These are phyloP conservation scores for Eubasilissa regina DNA, from an alignment of 1,140 invertebrate species.

Conservation along the genomic window DNA sequence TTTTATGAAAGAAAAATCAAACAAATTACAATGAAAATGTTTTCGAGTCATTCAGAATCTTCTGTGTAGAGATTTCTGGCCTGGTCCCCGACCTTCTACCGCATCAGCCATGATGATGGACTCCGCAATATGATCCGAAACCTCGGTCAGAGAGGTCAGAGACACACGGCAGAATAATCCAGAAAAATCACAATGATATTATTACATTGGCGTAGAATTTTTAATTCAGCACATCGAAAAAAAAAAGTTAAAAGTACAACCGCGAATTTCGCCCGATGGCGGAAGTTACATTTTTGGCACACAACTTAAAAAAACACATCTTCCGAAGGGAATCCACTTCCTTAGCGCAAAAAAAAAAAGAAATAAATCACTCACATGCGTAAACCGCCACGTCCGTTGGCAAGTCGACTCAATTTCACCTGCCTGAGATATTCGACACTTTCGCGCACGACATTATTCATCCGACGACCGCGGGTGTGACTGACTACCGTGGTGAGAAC, in stretches of 20 bases:
- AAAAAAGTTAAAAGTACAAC: background rate
- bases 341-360: background rate
- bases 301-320: background rate
- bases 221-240: background rate
- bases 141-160: too few species aligned
- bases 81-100: too few species aligned
- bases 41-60: too few species aligned
- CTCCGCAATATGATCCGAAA: too few species aligned
- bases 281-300: background rate
- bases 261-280: background rate
- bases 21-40: too few species aligned
- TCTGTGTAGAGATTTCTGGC: too few species aligned
- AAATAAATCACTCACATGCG: conserved; percentile 42
- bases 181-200: too few species aligned
- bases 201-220: too few species aligned
- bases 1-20: too few species aligned
- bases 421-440: conserved; percentile 42
- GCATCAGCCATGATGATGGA: too few species aligned
- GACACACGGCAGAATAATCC: too few species aligned
- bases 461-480: conserved; percentile 23
- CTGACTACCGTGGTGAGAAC: conserved; percentile 17
- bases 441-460: conserved; percentile 45
- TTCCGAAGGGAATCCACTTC: background rate
- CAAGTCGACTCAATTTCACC: conserved; percentile 44
- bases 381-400: conserved; percentile 37